phyloP scores from a whole-genome alignment of 64 coral and sea anemone genomes.

The Cladopsammia gracilis region DNA sequence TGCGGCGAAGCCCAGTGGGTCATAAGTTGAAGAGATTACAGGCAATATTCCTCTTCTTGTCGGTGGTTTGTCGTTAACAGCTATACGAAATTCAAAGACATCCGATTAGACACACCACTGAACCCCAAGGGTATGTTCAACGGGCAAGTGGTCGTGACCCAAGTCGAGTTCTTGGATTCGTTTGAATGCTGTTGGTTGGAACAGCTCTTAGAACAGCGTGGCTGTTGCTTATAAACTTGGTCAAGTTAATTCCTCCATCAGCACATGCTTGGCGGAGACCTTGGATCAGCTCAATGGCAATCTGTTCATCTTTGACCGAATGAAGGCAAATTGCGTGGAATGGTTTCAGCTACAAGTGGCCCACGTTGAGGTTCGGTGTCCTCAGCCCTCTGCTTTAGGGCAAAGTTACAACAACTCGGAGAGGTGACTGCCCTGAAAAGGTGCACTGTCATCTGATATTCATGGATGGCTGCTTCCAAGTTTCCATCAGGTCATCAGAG shows the following conservation, averaged over 20 bases:
- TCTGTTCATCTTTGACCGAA: not conserved
- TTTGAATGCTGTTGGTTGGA: not conserved
- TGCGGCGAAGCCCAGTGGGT: too few relatives aligned
- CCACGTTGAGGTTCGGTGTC: not conserved
- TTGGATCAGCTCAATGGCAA: not conserved
- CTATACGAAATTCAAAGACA: not conserved
- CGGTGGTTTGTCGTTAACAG: not conserved
- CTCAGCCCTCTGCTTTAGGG: not conserved
- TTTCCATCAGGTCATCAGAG: not conserved
- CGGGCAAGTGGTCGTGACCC: not conserved
- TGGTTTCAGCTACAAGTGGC: not conserved
- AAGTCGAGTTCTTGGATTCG: not conserved
- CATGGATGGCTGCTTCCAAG: not conserved
- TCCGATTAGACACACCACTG: conserved; percentile 42
- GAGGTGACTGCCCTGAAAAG: not conserved
- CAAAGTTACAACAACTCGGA: not conserved
- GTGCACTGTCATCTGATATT: not conserved
- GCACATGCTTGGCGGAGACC: too few relatives aligned
- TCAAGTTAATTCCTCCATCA: not conserved
- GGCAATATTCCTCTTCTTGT: conserved; percentile 23
- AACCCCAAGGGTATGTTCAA: not conserved
- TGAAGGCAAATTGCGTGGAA: not conserved
- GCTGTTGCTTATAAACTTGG: conserved; percentile 5
- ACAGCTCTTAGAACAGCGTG: not conserved
- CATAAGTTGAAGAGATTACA: too few relatives aligned